These are phyloP conservation scores for Probosciger aterrimus DNA, from an alignment of 2,113 vertebrate genomes.

Conservation along the genomic window DNA sequence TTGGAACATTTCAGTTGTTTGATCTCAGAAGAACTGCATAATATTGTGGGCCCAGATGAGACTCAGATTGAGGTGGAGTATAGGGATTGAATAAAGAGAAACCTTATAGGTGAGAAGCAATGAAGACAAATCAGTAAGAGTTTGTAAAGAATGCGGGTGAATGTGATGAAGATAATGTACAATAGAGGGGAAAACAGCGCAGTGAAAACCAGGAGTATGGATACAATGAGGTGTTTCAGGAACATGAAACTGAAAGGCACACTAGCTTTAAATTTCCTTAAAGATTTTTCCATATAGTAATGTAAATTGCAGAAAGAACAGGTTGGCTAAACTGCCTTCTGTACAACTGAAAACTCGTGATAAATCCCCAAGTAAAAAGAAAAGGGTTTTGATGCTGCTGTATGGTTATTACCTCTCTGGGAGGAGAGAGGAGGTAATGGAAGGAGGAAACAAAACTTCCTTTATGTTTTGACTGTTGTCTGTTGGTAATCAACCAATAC, in stretches of 20 bases:
- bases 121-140: neutral
- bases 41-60: neutral
- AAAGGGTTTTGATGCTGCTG: neutral
- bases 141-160: neutral
- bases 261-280: neutral
- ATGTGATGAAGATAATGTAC: neutral
- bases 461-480: neutral
- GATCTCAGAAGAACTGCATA: neutral
- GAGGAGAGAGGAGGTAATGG: neutral
- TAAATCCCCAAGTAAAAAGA: neutral
- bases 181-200: neutral
- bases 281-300: neutral
- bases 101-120: neutral
- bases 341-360: neutral
- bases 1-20: neutral
- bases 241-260: neutral
- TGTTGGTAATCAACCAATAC: neutral
- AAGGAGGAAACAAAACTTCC: neutral
- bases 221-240: neutral
- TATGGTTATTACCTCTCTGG: neutral
- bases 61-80: neutral
- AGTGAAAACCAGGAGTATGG: neutral
- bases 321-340: neutral
- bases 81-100: neutral
- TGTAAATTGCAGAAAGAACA: neutral